Evolutionary conservation across 2,797 vertebrate genomes (phyloP), one percentile per base, ranked within the genome.

Genomic region (Heteromormyrus szaboi): DNA sequence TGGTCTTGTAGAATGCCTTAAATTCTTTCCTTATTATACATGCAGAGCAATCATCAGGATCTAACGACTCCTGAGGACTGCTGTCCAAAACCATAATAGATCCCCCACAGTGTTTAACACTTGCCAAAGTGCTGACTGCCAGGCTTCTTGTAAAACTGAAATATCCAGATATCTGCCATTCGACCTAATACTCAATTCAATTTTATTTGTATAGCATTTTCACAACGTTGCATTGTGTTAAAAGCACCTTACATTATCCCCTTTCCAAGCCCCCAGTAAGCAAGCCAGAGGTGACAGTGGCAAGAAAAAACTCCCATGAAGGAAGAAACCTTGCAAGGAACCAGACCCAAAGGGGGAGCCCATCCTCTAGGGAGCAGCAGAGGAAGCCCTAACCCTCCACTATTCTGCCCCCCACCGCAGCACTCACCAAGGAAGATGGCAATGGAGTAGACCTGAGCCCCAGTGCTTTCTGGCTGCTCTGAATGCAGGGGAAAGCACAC

Each of bases 401-500:
- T 79, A 44, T 79, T 44, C 6, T 44, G 72, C 17, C 54, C n/a
- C 54, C 54, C 54, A 56, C 19, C 5, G 1, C 8, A n/a, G 90
- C 81, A 41, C 97, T 95, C 92, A 99, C 98, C 98, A 79, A 99
- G 96, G 93, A 99, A 99, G 93, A 99, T 99, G 86, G 96, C 93
- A 53, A 99, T 97, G 89, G 98, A 99, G 93, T 99, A 99, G 92
- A 98, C 96, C 89, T 97, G 97, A 87, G 97, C 97, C 95, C 96
- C 97, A 0, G 92, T 92, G 0, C 96, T 98, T 95, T 98, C 98
- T 2, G 96, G 95, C 90, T 98, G 97, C 91, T 99, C 98, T 1
- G 98, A 98, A 89, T 99, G 98, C 92, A 99, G 94, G 33, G 98
- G 98, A 90, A 99, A 99, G 91, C 98, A 99, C 62, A 99, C 98